phyloP scores from a whole-genome alignment of 2,888 invertebrate species.

The Lasioglossum leucozonium region DNA sequence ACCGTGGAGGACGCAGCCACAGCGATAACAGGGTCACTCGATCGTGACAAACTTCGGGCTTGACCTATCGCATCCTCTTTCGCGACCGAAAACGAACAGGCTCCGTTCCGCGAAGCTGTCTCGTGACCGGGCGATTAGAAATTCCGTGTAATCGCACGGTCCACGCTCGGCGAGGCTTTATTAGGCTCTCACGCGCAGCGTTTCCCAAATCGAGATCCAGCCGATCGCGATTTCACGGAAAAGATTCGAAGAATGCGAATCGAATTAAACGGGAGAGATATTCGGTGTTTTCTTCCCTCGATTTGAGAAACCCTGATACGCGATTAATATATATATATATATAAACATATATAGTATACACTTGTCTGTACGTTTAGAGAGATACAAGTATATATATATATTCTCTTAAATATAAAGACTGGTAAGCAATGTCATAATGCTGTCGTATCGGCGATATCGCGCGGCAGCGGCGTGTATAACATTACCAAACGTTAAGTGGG shows the following conservation, averaged over 20 bases:
- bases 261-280: background rate
- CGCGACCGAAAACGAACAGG: conserved; percentile 64
- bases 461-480: conserved; percentile 54
- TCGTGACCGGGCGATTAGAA: conserved; percentile 60
- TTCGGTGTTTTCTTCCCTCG: background rate
- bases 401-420: conserved; percentile 38
- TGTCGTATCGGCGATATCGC: conserved; percentile 65
- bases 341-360: too few species aligned
- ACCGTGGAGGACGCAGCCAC: conserved; percentile 12
- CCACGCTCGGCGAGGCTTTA: conserved; percentile 29
- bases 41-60: conserved; percentile 62
- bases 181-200: conserved; percentile 8
- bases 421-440: conserved; percentile 61
- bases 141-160: conserved; percentile 37
- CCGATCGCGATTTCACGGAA: background rate
- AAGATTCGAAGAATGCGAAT: background rate
- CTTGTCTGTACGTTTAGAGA: background rate
- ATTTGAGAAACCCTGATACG: background rate
- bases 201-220: background rate
- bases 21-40: conserved; percentile 40
- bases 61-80: conserved; percentile 78
- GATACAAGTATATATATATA: conserved; percentile 15
- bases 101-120: conserved; percentile 50
- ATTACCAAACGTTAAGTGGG: conserved; percentile 73
- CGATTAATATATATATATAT: background rate